phyloP scores from a whole-genome alignment of 1,140 invertebrate species.

The Monochamus saltuarius region DNA sequence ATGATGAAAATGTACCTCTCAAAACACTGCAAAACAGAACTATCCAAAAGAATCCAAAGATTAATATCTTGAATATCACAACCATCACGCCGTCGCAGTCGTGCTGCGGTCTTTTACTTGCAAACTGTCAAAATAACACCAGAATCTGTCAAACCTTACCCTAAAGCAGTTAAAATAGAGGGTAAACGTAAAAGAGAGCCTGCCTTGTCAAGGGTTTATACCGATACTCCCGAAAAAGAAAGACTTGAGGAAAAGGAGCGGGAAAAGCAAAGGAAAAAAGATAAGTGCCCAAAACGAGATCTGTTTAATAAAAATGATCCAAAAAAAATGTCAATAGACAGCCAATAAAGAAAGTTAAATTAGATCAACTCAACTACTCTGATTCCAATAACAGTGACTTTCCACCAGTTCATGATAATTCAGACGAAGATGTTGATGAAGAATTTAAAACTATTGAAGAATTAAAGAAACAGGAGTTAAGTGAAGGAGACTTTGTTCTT shows the following conservation, averaged over 20 bases:
- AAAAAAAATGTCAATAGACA: conserved; percentile 4
- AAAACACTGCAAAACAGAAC: background rate
- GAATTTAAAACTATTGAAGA: conserved; percentile 4
- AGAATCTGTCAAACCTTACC: conserved; percentile 11
- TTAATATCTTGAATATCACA: conserved; percentile 3
- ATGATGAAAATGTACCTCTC: conserved; percentile 1
- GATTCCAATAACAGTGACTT: conserved; percentile 1
- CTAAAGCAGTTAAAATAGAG: conserved; percentile 7
- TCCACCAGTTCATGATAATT: conserved; percentile 6
- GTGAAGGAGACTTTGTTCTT: conserved; percentile 4
- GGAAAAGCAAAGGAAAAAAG: conserved; percentile 8
- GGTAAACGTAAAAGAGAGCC: conserved; percentile 9
- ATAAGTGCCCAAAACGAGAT: conserved; percentile 10
- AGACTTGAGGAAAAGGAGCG: conserved; percentile 20
- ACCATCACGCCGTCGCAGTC: background rate
- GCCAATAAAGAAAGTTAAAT: background rate
- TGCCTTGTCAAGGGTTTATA: conserved; percentile 26
- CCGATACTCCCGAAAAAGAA: conserved; percentile 27
- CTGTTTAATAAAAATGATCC: background rate
- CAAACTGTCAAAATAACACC: background rate
- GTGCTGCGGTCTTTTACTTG: background rate
- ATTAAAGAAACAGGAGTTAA: conserved; percentile 1
- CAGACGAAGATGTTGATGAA: conserved; percentile 14
- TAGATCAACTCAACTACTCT: background rate
- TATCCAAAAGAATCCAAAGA: background rate